Conservation (phyloP, 2,113 vertebrate genomes). For the Phocoena sinus region DNA sequence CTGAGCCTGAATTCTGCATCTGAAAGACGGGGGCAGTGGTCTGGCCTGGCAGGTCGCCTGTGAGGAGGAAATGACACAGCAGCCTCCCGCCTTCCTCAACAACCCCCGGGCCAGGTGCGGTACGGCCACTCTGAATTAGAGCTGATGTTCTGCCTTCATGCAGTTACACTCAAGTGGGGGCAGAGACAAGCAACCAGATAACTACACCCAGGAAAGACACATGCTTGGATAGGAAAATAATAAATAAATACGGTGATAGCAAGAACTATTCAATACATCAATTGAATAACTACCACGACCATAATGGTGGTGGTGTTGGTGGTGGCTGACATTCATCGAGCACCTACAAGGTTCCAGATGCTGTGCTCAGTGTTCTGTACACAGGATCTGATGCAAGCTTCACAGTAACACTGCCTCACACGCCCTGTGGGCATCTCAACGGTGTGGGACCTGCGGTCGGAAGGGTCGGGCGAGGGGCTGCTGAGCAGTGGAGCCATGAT, state of each 20-base stretch:
- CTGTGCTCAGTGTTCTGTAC: background rate
- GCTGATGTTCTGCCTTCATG: background rate
- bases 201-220: background rate
- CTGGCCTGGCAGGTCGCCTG: background rate
- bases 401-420: background rate
- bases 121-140: background rate
- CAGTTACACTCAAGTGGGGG: background rate
- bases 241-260: background rate
- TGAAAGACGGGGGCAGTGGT: background rate
- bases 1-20: background rate
- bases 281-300: fast-evolving
- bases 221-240: background rate
- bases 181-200: background rate
- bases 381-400: background rate
- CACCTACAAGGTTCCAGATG: background rate
- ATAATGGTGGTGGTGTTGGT: fast-evolving
- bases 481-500: background rate
- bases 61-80: background rate
- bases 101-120: background rate
- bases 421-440: fast-evolving
- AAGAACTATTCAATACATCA: too few relatives aligned
- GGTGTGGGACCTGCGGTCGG: background rate
- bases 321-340: fast-evolving
- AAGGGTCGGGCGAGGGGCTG: background rate
- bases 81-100: background rate